phyloP scores from a whole-genome alignment of 2,888 invertebrate species.

The Heliconius hortense region DNA sequence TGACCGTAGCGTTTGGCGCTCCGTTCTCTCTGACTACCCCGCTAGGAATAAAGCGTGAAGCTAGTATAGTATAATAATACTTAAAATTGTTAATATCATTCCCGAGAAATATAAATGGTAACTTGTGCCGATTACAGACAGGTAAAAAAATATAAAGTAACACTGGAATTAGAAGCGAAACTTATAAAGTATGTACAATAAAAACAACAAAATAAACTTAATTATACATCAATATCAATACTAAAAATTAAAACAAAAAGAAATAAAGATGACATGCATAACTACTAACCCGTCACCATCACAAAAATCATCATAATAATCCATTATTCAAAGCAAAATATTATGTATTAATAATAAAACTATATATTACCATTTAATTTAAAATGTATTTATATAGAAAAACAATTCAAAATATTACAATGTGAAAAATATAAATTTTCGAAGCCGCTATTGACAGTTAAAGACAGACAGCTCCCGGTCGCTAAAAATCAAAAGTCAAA shows the following conservation, averaged over 20 bases:
- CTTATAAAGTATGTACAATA: not conserved
- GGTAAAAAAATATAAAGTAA: not conserved
- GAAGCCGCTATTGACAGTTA: constrained; percentile 33
- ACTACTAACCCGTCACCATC: constrained; percentile 79
- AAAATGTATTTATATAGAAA: constrained; percentile 33
- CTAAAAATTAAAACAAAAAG: constrained; percentile 11
- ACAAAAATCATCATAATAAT: constrained; percentile 74
- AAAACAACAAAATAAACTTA: not conserved
- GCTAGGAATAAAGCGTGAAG: too few species aligned
- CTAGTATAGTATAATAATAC: not conserved
- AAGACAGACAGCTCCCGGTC: not conserved
- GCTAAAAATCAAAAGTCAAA: not conserved
- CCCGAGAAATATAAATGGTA: not conserved
- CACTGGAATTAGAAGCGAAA: not conserved
- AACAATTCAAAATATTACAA: constrained; percentile 31
- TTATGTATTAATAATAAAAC: constrained; percentile 44
- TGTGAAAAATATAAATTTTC: constrained; percentile 17
- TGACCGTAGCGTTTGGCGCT: too few species aligned
- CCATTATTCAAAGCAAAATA: constrained; percentile 53
- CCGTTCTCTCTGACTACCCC: too few species aligned
- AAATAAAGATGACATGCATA: constrained; percentile 45
- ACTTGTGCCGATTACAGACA: not conserved
- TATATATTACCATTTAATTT: constrained; percentile 59
- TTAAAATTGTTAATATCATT: not conserved
- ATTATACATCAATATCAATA: constrained; percentile 10